A percentile compares a stretch with the other conserved stretches of the same genome.
Evolutionary conservation across 2,888 invertebrate genomes (phyloP).

Genomic region (Rhamnusium bicolor): DNA sequence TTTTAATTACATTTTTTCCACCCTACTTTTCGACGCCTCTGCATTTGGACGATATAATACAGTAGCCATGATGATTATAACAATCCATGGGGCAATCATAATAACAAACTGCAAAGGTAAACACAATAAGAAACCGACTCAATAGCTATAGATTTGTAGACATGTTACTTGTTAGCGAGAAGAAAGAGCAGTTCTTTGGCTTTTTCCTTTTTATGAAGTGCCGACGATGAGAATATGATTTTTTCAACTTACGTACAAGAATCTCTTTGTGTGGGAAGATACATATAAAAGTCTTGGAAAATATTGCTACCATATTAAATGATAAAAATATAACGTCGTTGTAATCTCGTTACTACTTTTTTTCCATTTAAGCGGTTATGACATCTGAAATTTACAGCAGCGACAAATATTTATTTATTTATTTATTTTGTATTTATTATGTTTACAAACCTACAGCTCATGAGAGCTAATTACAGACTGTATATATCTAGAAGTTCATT

Average conservation of each 20-base stretch:
- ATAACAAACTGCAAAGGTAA: constrained; percentile 63
- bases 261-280: constrained; percentile 1
- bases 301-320: neutral
- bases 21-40: neutral
- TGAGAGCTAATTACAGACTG: no score
- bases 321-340: neutral
- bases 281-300: neutral
- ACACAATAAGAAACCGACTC: constrained; percentile 61
- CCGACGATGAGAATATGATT: constrained; percentile 45
- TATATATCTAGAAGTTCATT: no score
- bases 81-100: constrained; percentile 61
- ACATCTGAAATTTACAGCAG: no score
- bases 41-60: constrained; percentile 26
- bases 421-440: no score
- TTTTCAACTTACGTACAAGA: neutral
- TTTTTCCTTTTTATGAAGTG: constrained; percentile 45
- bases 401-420: no score
- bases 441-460: no score
- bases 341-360: no score
- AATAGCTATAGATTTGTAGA: constrained; percentile 58
- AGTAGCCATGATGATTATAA: constrained; percentile 63
- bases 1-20: no score
- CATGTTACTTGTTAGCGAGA: constrained; percentile 53
- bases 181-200: constrained; percentile 51
- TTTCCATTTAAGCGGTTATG: no score